phyloP scores from a whole-genome alignment of 2,888 invertebrate genomes.

The Calameuta pallipes region DNA sequence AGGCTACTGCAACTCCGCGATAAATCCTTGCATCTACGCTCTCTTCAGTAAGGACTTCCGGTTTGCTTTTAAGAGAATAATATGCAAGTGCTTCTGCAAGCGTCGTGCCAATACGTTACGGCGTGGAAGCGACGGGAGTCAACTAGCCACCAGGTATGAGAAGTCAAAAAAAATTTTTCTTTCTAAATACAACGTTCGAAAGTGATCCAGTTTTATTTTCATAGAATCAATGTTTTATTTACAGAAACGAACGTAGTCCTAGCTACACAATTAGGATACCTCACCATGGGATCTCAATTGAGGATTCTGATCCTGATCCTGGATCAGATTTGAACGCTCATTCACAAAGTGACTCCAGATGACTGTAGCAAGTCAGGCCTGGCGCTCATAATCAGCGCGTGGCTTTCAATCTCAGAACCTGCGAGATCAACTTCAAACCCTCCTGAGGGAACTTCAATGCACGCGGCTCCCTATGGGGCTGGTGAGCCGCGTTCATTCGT shows the following conservation, averaged over 20 bases:
- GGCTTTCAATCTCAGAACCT: conserved; percentile 44
- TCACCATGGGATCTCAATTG: conserved; percentile 59
- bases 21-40: conserved; percentile 95
- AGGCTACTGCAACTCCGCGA: conserved; percentile 96
- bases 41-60: conserved; percentile 95
- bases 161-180: neutral
- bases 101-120: conserved; percentile 62
- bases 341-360: conserved; percentile 62
- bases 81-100: conserved; percentile 85
- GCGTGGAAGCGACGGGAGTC: conserved; percentile 65
- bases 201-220: conserved; percentile 2
- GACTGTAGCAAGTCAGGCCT: conserved; percentile 56
- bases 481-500: conserved; percentile 14
- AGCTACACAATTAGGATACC: conserved; percentile 56
- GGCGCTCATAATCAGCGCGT: conserved; percentile 47
- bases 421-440: conserved; percentile 30
- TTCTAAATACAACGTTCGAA: conserved; percentile 6
- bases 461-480: conserved; percentile 21
- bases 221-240: conserved; percentile 26
- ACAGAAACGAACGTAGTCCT: conserved; percentile 58
- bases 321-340: conserved; percentile 53
- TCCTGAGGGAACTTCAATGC: conserved; percentile 15
- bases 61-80: conserved; percentile 92
- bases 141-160: conserved; percentile 55
- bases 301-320: conserved; percentile 61